Base-by-base conservation (phyloP, 2,888 invertebrate genomes). In the Aspidapion aeneum region DNA sequence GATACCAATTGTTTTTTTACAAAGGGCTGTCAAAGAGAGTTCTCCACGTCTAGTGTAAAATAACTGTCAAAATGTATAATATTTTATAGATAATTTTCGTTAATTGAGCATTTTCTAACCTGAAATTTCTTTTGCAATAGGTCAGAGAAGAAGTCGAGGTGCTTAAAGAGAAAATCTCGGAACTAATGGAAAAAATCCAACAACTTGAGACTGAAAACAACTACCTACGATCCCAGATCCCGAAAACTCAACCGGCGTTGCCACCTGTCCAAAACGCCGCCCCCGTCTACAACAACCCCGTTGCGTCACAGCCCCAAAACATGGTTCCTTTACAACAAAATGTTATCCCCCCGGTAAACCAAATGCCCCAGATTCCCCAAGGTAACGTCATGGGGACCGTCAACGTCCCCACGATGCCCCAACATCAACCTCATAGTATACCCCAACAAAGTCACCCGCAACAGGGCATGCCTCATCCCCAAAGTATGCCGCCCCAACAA, bases 91-190 rank as follows among this genome's bases (percentile, higher is more conserved):
- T n/a, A n/a, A n/a, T n/a, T n/a, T n/a, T n/a, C n/a, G n/a, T n/a
- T n/a, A n/a, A n/a, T n/a, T n/a, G n/a, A n/a, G n/a, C n/a, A n/a
- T n/a, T n/a, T n/a, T n/a, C n/a, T n/a, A n/a, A n/a, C n/a, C n/a
- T n/a, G n/a, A n/a, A n/a, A n/a, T n/a, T n/a, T n/a, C n/a, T n/a
- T n/a, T n/a, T n/a, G n/a, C n/a, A n/a, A n/a, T 48, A 67, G 66
- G 90, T 91, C 35, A 82, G 90, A 17, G 90, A 90, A 77, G 90
- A 91, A 76, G 90, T 91, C 51, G 90, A 90, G 77, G 88, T 89
- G 65, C 79, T 91, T 61, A 89, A 89, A 76, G 88, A 89, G 75
- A 89, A 88, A 75, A 90, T 90, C 70, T 85, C 87, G 12, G 88
- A 90, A 74, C 80, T 90, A 71, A 86, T 88, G 82, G 89, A 88